These are phyloP conservation scores for Palythoa grandiflora DNA, from an alignment of 92 coral and sea anemone genomes.

Conservation along the genomic window DNA sequence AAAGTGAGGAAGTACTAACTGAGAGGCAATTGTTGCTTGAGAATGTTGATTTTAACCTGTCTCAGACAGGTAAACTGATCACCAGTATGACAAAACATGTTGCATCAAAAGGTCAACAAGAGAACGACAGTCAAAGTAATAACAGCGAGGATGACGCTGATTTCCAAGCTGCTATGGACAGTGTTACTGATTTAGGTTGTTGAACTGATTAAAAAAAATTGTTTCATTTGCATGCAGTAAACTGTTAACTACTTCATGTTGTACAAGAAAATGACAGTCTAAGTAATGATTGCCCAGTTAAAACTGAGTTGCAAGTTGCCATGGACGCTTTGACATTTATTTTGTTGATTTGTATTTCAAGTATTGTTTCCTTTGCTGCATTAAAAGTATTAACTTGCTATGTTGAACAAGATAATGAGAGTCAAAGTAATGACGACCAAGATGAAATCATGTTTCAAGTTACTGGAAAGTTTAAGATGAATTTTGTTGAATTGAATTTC, in stretches of 20 bases:
- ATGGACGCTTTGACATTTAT: background rate
- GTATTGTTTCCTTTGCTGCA: background rate
- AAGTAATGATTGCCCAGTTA: background rate
- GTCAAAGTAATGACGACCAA: background rate
- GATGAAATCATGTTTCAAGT: background rate
- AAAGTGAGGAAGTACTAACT: slow-evolving; percentile 19
- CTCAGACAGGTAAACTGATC: slow-evolving; percentile 25
- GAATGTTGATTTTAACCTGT: slow-evolving; percentile 39
- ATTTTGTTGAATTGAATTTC: background rate
- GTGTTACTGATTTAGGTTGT: background rate
- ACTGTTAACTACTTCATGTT: no score
- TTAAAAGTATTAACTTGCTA: background rate
- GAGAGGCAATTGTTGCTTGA: slow-evolving; percentile 27
- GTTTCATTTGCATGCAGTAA: no score
- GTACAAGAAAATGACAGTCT: background rate
- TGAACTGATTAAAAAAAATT: background rate
- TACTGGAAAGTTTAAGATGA: background rate
- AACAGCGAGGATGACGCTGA: background rate
- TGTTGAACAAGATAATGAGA: background rate
- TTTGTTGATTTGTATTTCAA: background rate
- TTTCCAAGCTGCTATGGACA: background rate
- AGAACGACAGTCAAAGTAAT: background rate
- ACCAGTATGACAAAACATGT: slow-evolving; percentile 12
- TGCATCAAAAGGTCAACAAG: background rate
- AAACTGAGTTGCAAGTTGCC: background rate